These are phyloP conservation scores for Nymphicus hollandicus DNA, from an alignment of 2,113 vertebrate genomes.

Conservation along the genomic window DNA sequence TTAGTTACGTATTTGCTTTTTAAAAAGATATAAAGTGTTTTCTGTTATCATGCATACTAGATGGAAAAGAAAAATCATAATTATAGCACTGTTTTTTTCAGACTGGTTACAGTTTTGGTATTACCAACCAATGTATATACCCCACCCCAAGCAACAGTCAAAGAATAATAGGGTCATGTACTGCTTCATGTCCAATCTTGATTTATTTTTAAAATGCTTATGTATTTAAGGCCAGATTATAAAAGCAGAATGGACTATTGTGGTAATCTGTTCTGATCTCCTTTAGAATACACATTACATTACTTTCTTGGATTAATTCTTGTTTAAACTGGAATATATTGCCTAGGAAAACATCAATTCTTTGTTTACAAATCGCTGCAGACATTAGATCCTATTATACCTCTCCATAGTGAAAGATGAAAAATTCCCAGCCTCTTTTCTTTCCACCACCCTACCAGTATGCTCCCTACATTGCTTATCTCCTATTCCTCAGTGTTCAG, in stretches of 20 bases:
- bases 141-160: neutral
- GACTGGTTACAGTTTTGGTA: neutral
- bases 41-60: neutral
- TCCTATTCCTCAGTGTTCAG: neutral
- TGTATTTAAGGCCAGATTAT: slow-evolving; percentile 27
- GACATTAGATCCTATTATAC: slow-evolving; percentile 18
- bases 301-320: slow-evolving; percentile 39
- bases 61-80: neutral
- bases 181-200: neutral
- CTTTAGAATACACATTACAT: slow-evolving; percentile 50
- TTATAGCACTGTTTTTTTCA: neutral
- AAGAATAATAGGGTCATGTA: neutral
- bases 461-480: neutral
- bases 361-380: slow-evolving; percentile 30
- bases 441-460: neutral
- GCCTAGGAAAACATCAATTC: slow-evolving; percentile 3
- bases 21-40: neutral
- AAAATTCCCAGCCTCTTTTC: neutral
- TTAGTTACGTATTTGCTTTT: neutral
- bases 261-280: slow-evolving; percentile 58
- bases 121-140: neutral
- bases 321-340: slow-evolving; percentile 34
- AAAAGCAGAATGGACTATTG: slow-evolving; percentile 19
- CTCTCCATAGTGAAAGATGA: neutral
- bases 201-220: slow-evolving; percentile 47